Evolutionary conservation across 2,888 invertebrate genomes (phyloP).

Genomic region (Cryptus viduatorius): DNA sequence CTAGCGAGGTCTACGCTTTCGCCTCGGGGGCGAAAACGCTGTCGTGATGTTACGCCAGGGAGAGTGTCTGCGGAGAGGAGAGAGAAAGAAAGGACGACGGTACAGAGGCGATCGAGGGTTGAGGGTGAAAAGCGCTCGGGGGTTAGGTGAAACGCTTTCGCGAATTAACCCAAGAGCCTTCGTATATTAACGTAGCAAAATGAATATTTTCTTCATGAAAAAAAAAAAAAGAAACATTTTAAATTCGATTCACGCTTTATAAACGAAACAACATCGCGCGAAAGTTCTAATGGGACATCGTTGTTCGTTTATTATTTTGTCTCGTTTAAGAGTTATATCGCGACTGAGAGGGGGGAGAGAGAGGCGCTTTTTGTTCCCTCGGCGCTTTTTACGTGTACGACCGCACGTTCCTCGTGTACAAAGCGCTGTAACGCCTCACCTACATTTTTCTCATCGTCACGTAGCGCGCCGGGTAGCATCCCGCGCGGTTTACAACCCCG

Average conservation of each 20-base stretch:
- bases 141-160: constrained; percentile 71
- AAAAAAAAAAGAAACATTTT: neutral
- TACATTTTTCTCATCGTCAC: constrained; percentile 66
- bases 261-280: constrained; percentile 23
- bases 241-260: constrained; percentile 25
- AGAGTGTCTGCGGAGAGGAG: neutral
- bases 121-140: constrained; percentile 74
- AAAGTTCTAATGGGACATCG: constrained; percentile 43
- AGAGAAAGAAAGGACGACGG: neutral
- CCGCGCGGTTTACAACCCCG: constrained; percentile 68
- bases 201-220: constrained; percentile 31
- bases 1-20: constrained; percentile 16
- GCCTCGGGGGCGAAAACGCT: constrained; percentile 33
- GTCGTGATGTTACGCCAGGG: constrained; percentile 18
- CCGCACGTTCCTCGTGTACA: constrained; percentile 10
- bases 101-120: constrained; percentile 18
- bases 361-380: neutral
- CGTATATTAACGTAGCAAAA: constrained; percentile 15
- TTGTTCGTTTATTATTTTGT: constrained; percentile 31
- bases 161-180: constrained; percentile 70
- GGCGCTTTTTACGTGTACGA: constrained; percentile 19
- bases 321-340: constrained; percentile 21
- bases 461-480: constrained; percentile 52
- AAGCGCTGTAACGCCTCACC: constrained; percentile 24
- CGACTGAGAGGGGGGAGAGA: neutral